Percentiles rank a stretch among this genome's conserved stretches.
These are phyloP conservation scores for Eulithis testata DNA, from an alignment of 2,888 invertebrate genomes.

Conservation along the genomic window DNA sequence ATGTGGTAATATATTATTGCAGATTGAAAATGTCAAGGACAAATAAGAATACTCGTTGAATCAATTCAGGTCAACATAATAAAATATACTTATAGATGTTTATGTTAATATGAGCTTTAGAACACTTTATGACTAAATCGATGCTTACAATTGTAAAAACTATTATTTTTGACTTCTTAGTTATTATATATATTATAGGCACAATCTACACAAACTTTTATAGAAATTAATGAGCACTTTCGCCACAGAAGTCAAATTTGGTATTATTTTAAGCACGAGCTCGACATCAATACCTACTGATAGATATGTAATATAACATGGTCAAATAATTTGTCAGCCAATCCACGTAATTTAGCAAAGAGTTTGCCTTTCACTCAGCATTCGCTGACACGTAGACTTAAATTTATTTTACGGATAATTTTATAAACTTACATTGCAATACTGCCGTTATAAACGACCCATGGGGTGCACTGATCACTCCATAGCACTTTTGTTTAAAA, in stretches of 20 bases:
- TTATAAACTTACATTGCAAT: slow-evolving; percentile 65
- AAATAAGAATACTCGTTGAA: slow-evolving; percentile 36
- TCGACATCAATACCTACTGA: background rate
- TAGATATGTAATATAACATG: slow-evolving; percentile 31
- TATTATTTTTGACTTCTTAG: no score
- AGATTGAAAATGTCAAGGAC: slow-evolving; percentile 48
- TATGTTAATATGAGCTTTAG: background rate
- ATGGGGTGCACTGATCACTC: slow-evolving; percentile 55
- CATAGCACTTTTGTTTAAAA: slow-evolving; percentile 57
- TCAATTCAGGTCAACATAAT: slow-evolving; percentile 44
- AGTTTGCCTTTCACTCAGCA: slow-evolving; percentile 81
- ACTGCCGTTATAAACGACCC: slow-evolving; percentile 52
- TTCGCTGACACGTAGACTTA: slow-evolving; percentile 79
- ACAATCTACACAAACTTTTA: no score
- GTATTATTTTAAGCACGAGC: no score
- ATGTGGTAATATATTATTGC: slow-evolving; percentile 18
- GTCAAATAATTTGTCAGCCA: slow-evolving; percentile 56
- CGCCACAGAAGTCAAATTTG: no score
- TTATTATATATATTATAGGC: no score
- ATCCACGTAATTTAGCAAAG: slow-evolving; percentile 74
- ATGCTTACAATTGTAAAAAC: background rate
- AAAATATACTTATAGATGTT: slow-evolving; percentile 12
- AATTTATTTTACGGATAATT: slow-evolving; percentile 62
- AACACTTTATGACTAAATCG: background rate
- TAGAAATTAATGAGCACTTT: no score